Base-by-base conservation (phyloP, 2,888 invertebrate species). In the Eustalomyia histrio region DNA sequence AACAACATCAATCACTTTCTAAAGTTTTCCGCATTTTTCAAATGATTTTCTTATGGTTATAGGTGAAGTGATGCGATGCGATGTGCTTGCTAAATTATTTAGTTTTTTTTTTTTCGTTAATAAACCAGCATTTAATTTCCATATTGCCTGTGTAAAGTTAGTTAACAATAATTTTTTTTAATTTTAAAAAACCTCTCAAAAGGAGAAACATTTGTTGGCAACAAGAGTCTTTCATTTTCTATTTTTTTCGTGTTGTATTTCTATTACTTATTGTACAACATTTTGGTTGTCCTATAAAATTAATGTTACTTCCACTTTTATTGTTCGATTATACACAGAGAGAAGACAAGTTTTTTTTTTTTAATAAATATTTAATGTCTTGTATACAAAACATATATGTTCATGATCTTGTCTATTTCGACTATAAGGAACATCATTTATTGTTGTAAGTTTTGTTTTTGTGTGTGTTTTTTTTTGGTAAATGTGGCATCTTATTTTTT, bases 1-100 rank as follows among this genome's bases (percentile, higher is more conserved):
- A 64, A 52, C 71, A 73, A 61, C 78, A 76, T 73, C 79, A 74
- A 81, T 83, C 80, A 84, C 81, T 83, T 83, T 84, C 79, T 80
- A 83, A 83, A 83, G 74, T 83, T 82, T 84, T 84, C 81, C 83
- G 83, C 79, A 76, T 83, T 61, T 76, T 80, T 79, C 10, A 52
- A 68, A 71, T 76, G 47, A 33, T 76, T 39, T 79, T 63, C 71
- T 67, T 72, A 16, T 75, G 43, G 53, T 39, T 55, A 8, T 29
- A 16, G 12, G 17, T 63, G 21, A 5, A 16, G 7, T 53, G 52
- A 39, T 47, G 43, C 39, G 60, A 61, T 16, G 47, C 21, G 1
- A 67, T 74, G 47, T 52, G 72, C 29, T 60, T 71, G 29, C 24
- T 60, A 47, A 63, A 6, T 33, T 35, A 67, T 57, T 57, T 67